Percentiles rank a stretch among this genome's conserved stretches.
Conservation (phyloP, 2,888 invertebrate genomes). For the Pristionchus maxplancki region DNA sequence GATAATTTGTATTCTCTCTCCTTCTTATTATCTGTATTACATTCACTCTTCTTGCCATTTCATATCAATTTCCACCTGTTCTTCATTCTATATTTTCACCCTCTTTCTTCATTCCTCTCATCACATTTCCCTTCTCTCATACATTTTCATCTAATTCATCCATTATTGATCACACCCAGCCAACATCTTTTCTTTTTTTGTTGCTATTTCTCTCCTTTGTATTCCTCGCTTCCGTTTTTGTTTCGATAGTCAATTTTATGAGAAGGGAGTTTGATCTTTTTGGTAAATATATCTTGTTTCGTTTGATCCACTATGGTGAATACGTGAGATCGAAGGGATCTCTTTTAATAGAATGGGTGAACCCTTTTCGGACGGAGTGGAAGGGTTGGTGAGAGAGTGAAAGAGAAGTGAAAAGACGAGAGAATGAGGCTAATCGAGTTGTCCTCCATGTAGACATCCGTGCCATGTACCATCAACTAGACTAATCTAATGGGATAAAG, state of each 20-base stretch:
- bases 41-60: background rate
- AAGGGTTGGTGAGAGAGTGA: background rate
- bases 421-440: slow-evolving; percentile 4
- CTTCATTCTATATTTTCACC: background rate
- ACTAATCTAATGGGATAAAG: background rate
- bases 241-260: background rate
- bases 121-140: background rate
- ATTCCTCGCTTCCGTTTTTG: background rate
- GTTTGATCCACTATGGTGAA: background rate
- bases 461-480: background rate
- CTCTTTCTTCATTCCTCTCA: slow-evolving; percentile 28
- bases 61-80: background rate
- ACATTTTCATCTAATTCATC: slow-evolving; percentile 24
- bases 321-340: background rate
- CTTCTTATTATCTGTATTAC: background rate
- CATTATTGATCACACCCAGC: background rate
- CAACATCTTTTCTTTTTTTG: background rate
- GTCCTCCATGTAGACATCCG: background rate
- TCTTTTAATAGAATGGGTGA: background rate
- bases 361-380: background rate
- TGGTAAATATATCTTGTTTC: background rate
- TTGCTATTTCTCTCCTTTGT: background rate
- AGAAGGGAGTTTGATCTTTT: background rate
- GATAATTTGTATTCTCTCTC: background rate
- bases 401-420: background rate